Evolutionary conservation across 2,113 vertebrate species (phyloP), one percentile per base, ranked within the genome.

Genomic region (Regulus satrapa): DNA sequence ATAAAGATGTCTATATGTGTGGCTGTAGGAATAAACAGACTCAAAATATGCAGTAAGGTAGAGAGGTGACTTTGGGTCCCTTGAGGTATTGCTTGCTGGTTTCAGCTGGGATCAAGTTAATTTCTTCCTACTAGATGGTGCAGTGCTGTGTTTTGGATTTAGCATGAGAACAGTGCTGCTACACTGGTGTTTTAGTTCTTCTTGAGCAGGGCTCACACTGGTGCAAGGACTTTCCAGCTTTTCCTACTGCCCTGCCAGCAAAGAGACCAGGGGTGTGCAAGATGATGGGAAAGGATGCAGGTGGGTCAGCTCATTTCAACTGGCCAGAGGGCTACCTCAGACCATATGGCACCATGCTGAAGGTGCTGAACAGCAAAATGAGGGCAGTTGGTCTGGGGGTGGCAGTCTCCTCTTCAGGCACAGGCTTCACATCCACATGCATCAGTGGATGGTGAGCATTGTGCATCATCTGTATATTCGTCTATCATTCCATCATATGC

Each of bases 401-500:
- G 29, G 31, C n/a, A 46, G 20, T 18, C 10, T 61, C 18, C 18
- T 54, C 12, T 46, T 59, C 1, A 7, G 25, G 20, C 14, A 14
- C 8, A 9, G 46, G 40, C 26, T 73, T 38, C 3, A 6, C 29
- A 36, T 40, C 2, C 2, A 6, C 29, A 36, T 40, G 2, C 2
- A 5, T 40, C 59, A 59, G 38, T 0, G 0, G 6, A 6, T 40
- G 26, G 51, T 40, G 14, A 66, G 7, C 25, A 36, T 8, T 73
- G 15, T 36, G 34, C 10, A 41, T 41, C 34, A 32, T 19, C 43
- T 32, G 5, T 19, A 41, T 55, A 41, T 26, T 55, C 14, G 54
- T 38, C 28, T 32, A 45, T 45, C 6, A n/a, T 24, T 16, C n/a
- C n/a, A n/a, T n/a, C n/a, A n/a, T n/a, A n/a, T n/a, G n/a, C n/a